Base-by-base conservation (phyloP, 2,797 vertebrate genomes). In the Notolepis coatsorum region DNA sequence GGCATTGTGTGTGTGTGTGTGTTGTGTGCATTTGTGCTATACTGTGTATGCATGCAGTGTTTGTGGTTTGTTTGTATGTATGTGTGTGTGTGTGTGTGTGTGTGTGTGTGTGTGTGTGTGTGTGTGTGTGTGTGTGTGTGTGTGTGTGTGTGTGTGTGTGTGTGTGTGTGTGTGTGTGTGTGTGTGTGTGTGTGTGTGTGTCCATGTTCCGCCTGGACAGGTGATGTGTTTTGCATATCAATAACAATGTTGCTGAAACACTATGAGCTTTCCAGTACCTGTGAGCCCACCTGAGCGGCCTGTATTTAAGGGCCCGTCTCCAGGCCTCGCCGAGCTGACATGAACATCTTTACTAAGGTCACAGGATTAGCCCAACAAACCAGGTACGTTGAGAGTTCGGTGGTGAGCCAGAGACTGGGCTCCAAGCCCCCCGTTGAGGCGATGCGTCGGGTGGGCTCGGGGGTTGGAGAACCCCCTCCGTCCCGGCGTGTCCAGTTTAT, bases 331-430 rank as follows among this genome's bases (percentile, higher is more conserved):
- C 53, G 84, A 90, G 92, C 92, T 91, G 91, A 92, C 88, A 93
- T 94, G 91, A 92, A 93, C 90, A 93, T 94, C 90, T 93, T 92
- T 75, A 89, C 91, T 89, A 92, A 93, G 68, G 82, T 92, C 84
- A 78, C 89, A 72, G 91, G 88, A 92, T 87, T 91, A 86, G 84
- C 81, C 84, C 91, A 92, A 92, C 88, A 91, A 92, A 90, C 90
- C 89, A 94, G 92, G 91, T 94, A 92, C 63, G 91, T 92, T 52
- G 37, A 46, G 63, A 70, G 69, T 57, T 61, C 49, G 46, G 57
- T 47, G 65, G 37, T 39, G 12, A 37, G 5, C 10, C 33, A n/a
- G 12, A 37, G 35, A 37, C 3, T 18, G 24, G 27, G 39, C 12
- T 6, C 5, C 46, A 12, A 9, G 12, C 17, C 7, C 13, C 39